Base-by-base conservation (phyloP, 35 echinoderm and acorn worm genomes). In the Apostichopus parvimensis region DNA sequence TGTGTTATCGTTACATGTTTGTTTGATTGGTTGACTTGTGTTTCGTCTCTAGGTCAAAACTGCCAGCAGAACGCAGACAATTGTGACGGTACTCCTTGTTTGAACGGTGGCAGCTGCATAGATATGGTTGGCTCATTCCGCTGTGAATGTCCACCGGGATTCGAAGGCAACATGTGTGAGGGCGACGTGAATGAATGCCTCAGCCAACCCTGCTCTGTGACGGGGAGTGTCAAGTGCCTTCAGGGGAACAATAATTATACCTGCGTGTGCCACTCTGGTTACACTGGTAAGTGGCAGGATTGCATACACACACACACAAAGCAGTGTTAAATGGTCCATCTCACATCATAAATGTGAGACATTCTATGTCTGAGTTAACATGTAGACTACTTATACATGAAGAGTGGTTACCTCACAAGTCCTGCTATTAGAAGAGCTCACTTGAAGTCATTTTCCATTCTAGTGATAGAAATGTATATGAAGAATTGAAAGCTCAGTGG, bases 221-320 rank as follows among this genome's bases (percentile, higher is more conserved):
- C 12, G 72, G 75, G 75, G 9, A 73, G 26, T 11, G 1, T 8
- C 2, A 90, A 73, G 52, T 90, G 54, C 53, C n/a, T 58, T 13
- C 81, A 84, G 54, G 81, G 81, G 58, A 5, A n/a, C 4, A 84
- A 90, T 76, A 90, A n/a, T 11, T 90, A 90, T 23, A 90, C 88
- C 11, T 90, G 88, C 73, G 72, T 14, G 5, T 90, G 88, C 54
- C 52, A 8, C n/a, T 9, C 66, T 55, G 88, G 88, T 57, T 90
- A 54, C 56, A 90, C 88, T 26, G 88, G 88, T 78, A 77, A 57
- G 54, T 56, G 10, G 10, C 10, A 59, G 10, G 10, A 59, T 59
- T 59, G 10, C 57, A 59, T 11, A 59, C 3, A 59, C 57, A 59
- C 57, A 59, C 26, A 28, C 26, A 28, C 26, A 28, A 28, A 28